Evolutionary conservation across 2,797 vertebrate species (phyloP).

Genomic region (Enteromius argenteus): DNA sequence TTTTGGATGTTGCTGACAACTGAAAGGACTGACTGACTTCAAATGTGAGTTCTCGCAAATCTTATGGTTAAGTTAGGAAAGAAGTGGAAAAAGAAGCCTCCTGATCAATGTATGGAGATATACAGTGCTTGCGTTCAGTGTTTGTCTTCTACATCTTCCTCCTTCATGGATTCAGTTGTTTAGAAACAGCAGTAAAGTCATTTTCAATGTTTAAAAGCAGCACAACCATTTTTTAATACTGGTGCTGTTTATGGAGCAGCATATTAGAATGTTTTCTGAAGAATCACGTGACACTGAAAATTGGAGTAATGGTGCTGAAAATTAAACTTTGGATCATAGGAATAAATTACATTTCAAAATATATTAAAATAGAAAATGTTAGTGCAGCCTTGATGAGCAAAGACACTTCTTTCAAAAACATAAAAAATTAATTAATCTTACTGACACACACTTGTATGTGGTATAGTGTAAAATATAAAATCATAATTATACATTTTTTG

Average conservation of each 20-base stretch:
- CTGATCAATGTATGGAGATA: neutral
- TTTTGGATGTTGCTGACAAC: neutral
- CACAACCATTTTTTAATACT: neutral
- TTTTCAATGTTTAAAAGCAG: neutral
- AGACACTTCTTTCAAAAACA: neutral
- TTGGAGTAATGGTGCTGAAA: neutral
- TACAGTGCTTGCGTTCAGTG: neutral
- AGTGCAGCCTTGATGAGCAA: neutral
- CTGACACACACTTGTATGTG: too few relatives aligned
- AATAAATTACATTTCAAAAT: neutral
- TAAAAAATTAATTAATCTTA: too few relatives aligned
- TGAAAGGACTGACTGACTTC: neutral
- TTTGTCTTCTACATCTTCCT: neutral
- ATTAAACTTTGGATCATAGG: neutral
- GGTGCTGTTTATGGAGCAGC: neutral
- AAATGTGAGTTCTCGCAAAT: neutral
- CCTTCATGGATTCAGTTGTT: too few relatives aligned
- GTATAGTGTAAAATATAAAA: neutral
- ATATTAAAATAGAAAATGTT: neutral
- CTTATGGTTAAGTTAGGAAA: neutral
- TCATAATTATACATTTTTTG: neutral
- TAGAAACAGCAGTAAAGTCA: neutral
- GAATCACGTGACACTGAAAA: neutral
- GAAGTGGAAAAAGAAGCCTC: neutral
- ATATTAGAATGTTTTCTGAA: neutral